Base-by-base conservation (phyloP, 2,797 vertebrate species). In the Cephalopachus bancanus region DNA sequence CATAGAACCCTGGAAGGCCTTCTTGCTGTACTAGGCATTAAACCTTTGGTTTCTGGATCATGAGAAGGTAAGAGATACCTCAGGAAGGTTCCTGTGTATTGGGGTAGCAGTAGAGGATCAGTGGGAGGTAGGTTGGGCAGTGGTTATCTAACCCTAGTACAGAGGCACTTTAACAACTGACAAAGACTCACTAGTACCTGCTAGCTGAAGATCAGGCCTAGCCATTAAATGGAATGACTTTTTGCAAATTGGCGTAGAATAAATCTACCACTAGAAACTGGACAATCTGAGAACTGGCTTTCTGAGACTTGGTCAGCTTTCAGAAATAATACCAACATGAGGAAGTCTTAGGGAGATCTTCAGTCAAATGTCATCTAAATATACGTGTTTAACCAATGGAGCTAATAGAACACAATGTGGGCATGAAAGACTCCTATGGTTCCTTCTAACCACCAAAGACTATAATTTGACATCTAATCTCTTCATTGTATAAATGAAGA, bases 301-400 rank as follows among this genome's bases (percentile, higher is more conserved):
- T 76, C 69, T 88, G 78, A 76, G 75, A 92, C 67, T 19, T 91
- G 83, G n/a, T 33, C 30, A 89, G 59, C 49, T 95, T 95, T 96
- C 69, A 91, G 57, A 86, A 83, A 85, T 94, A 92, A 85, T 72
- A 72, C 3, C 17, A 92, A 83, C 2, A 8, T 17, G 33, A 81
- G 37, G 79, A 85, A 92, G 51, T 83, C 89, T 86, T 3, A 72
- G 28, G 33, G 89, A 93, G 78, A 33, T 49, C 93, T 89, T 93
- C 76, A 87, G 62, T 72, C 64, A 94, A 89, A 87, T 75, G 67
- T 57, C 57, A 79, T 91, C 53, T 12, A 62, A 67, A 57, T 72
- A 26, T 53, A 60, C 53, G 22, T 53, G 78, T 78, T 60, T 49
- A 89, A 55, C 75, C 9, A 37, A 24, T 78, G 30, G 19, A 93